phyloP scores from a whole-genome alignment of 2,113 vertebrate species.

The Silurus meridionalis region DNA sequence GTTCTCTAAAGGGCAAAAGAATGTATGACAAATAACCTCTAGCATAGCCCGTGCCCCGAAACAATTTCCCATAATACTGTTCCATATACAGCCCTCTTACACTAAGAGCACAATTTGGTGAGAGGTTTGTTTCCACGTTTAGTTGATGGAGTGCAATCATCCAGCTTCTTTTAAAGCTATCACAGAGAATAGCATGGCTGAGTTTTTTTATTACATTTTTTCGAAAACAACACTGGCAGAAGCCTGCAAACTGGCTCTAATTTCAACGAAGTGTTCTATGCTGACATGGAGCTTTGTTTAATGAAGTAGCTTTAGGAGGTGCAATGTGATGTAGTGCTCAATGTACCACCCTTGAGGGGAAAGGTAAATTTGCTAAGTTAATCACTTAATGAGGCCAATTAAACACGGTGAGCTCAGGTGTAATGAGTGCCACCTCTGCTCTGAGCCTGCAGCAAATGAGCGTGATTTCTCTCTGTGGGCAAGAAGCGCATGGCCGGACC shows the following conservation, averaged over 20 bases:
- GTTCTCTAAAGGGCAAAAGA: slow-evolving; percentile 53
- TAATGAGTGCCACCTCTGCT: slow-evolving; percentile 70
- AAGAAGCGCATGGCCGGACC: slow-evolving; percentile 49
- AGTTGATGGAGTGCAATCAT: slow-evolving; percentile 4
- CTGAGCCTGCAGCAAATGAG: slow-evolving; percentile 66
- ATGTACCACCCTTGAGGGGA: slow-evolving; percentile 69
- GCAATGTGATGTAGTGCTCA: slow-evolving; percentile 63
- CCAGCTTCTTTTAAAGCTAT: slow-evolving; percentile 2
- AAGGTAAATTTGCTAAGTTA: slow-evolving; percentile 77
- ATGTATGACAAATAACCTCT: slow-evolving; percentile 64
- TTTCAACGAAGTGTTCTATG: slow-evolving; percentile 49
- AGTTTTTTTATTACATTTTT: background rate
- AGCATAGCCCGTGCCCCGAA: slow-evolving; percentile 21
- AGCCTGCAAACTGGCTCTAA: slow-evolving; percentile 61
- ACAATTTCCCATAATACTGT: slow-evolving; percentile 23
- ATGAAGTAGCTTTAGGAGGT: slow-evolving; percentile 69
- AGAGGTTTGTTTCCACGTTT: slow-evolving; percentile 14
- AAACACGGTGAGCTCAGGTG: slow-evolving; percentile 70
- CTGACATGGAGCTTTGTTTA: slow-evolving; percentile 64
- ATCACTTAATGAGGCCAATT: slow-evolving; percentile 80
- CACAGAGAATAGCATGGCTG: background rate
- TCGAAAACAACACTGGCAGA: slow-evolving; percentile 3
- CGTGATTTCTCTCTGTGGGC: slow-evolving; percentile 60
- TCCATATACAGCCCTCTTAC: slow-evolving; percentile 1
- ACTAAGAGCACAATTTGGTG: slow-evolving; percentile 29